Conservation (phyloP, 2,113 vertebrate species). For the Spheniscus mendiculus region DNA sequence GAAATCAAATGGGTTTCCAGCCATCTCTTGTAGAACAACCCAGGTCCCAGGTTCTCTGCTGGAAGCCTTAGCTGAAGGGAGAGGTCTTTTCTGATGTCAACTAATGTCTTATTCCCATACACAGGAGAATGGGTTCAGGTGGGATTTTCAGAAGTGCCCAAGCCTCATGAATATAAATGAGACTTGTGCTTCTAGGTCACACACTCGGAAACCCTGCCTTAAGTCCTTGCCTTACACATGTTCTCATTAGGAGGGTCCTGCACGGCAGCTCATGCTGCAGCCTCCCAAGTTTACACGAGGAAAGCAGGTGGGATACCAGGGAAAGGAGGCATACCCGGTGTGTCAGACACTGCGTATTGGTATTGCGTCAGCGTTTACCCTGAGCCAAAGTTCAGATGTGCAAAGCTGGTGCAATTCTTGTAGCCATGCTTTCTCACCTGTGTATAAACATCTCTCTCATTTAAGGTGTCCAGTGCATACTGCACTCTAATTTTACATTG, state of each 20-base stretch:
- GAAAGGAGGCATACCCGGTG: fast-evolving
- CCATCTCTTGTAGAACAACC: not conserved
- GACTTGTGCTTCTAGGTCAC: not conserved
- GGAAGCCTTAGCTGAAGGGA: not conserved
- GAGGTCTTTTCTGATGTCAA: not conserved
- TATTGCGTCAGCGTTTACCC: not conserved
- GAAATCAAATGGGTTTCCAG: not conserved
- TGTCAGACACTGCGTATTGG: fast-evolving
- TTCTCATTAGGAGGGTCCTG: not conserved
- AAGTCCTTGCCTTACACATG: not conserved
- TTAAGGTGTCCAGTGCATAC: not conserved
- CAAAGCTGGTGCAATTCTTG: not conserved
- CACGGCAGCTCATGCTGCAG: not conserved
- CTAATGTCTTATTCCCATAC: not conserved
- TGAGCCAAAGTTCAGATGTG: not conserved
- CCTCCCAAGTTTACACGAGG: fast-evolving
- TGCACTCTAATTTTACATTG: not conserved
- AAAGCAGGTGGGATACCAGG: not conserved
- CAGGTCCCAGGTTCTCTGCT: not conserved
- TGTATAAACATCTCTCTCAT: not conserved
- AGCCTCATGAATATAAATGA: not conserved
- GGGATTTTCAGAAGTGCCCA: not conserved
- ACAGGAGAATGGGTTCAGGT: not conserved
- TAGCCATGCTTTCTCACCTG: not conserved
- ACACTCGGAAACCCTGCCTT: not conserved